These are phyloP conservation scores for Drosophila fungiperda DNA, from an alignment of 2,888 invertebrate genomes.

Conservation along the genomic window DNA sequence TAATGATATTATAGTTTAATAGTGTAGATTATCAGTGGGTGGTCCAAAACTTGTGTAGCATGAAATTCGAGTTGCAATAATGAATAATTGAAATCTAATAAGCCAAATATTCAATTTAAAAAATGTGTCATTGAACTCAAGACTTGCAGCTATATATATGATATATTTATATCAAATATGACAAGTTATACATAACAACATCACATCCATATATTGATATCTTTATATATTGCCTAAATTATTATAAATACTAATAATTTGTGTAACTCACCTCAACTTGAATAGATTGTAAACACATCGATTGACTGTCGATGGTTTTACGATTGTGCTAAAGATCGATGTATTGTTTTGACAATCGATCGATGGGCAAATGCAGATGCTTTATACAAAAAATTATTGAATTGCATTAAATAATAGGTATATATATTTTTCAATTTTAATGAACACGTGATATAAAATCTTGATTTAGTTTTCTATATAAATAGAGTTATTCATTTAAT, in stretches of 20 bases:
- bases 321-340: neutral
- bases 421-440: neutral
- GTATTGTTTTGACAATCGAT: neutral
- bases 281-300: too few relatives aligned
- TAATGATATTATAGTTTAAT: neutral
- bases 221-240: neutral
- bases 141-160: neutral
- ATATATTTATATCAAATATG: neutral
- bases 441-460: neutral
- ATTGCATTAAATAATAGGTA: neutral
- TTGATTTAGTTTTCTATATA: neutral
- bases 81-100: slow-evolving; percentile 37
- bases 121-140: slow-evolving; percentile 42
- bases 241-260: neutral
- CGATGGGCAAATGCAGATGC: too few relatives aligned
- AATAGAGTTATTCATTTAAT: neutral
- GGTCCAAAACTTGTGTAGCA: slow-evolving; percentile 20
- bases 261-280: neutral
- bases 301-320: neutral
- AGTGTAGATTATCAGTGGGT: slow-evolving; percentile 1
- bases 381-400: neutral
- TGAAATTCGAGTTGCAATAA: slow-evolving; percentile 18
- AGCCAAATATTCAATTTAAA: slow-evolving; percentile 26
- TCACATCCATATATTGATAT: neutral
- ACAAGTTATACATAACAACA: neutral